Evolutionary conservation across 1,140 invertebrate species (phyloP), one percentile per base, ranked within the genome.

Genomic region (Glomeris maerens): DNA sequence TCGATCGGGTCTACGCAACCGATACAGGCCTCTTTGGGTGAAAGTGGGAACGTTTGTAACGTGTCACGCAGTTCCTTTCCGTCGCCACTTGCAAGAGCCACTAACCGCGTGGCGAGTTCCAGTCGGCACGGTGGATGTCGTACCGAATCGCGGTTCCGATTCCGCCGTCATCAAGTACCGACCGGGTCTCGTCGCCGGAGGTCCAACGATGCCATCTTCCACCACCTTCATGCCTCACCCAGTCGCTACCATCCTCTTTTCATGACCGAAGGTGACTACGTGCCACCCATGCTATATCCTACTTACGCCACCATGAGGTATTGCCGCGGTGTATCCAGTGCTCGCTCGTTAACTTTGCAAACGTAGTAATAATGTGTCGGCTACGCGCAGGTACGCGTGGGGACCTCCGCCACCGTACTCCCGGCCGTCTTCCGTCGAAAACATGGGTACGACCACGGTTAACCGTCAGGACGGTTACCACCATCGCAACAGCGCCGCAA

Each of bases 341-440:
- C 42, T 25, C 21, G 20, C 21, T 22, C 21, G 26, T 22, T 22
- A 44, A 14, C 13, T 49, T 25, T 14, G 48, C 25, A 39, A 49
- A 49, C 22, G 27, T 27, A 36, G 47, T 13, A 36, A 41, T 22
- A 49, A 2, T 36, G 47, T 21, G 41, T 22, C 17, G 3, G 7
- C 72, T 3, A 69, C 74, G 4, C 73, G 73, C 17, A 58, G 50
- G 62, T 60, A 63, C 45, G 56, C 81, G 14, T 82, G 80, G 80
- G 80, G 79, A 17, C 80, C 80, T 14, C 80, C 80, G 10, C 79
- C 80, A 1, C 80, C 80, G 0, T 83, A 83, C 59, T 80, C 78
- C 45, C 78, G 81, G 57, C 79, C 78, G 25, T 53, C 56, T 0
- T 62, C 61, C 21, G 40, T 53, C 1, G 62, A 61, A 47, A 63